Evolutionary conservation across 2,888 invertebrate genomes (phyloP), one percentile per base, ranked within the genome.

Genomic region (Hyppa rectilinea): DNA sequence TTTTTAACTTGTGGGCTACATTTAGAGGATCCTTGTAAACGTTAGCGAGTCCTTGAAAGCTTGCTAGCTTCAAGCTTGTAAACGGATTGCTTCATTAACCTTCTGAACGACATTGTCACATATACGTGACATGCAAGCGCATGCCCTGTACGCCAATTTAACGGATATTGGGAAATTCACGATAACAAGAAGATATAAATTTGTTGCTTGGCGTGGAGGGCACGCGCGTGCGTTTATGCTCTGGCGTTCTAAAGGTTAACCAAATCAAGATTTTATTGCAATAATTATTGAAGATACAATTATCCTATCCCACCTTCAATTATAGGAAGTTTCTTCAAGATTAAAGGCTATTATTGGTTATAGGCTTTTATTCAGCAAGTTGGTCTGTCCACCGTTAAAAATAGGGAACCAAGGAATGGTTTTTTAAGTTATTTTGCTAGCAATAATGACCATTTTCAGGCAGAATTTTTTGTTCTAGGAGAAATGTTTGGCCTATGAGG

Each of bases 221-320:
- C n/a, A n/a, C n/a, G n/a, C n/a, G n/a, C n/a, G n/a, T n/a, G n/a
- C n/a, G n/a, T n/a, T n/a, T n/a, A n/a, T n/a, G n/a, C n/a, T n/a
- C n/a, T n/a, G n/a, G n/a, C n/a, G n/a, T n/a, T n/a, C n/a, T n/a
- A n/a, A n/a, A n/a, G n/a, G n/a, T n/a, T n/a, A n/a, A n/a, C n/a
- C n/a, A n/a, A n/a, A n/a, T n/a, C n/a, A n/a, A n/a, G n/a, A n/a
- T 31, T 62, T 45, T n/a, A 6, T 14, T 34, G n/a, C 59, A 38
- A 63, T 17, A 29, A 29, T 7, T 2, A 7, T 50, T 26, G 34
- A 12, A 36, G 12, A 26, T 20, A 14, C 7, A 14, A 36, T 2
- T 50, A 10, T 5, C 20, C 14, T 26, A 67, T 34, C 50, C 67
- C 67, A 50, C 40, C 34, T 26, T 17, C n/a, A 66, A 14, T 65